Percentiles rank a stretch among this genome's conserved stretches.
Evolutionary conservation across 1,140 invertebrate species (phyloP).

Genomic region (Drosophila auraria): DNA sequence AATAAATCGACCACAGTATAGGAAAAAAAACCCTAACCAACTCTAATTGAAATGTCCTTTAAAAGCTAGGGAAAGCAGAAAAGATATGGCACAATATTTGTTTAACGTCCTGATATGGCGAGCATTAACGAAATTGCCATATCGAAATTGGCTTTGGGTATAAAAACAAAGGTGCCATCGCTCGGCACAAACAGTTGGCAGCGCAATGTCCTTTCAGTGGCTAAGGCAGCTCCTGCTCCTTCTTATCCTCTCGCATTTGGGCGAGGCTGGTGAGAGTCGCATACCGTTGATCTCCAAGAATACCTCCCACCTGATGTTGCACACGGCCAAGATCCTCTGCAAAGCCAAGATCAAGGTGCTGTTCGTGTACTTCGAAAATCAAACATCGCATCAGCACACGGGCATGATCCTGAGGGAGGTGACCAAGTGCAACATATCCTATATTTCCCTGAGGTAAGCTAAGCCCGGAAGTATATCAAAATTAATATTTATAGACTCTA

Average conservation of each 20-base stretch:
- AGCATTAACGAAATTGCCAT: slow-evolving; percentile 58
- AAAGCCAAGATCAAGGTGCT: slow-evolving; percentile 58
- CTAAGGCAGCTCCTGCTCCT: slow-evolving; percentile 15
- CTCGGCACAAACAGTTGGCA: slow-evolving; percentile 19
- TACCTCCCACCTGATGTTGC: slow-evolving; percentile 43
- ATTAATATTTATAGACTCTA: no score
- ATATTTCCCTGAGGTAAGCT: slow-evolving; percentile 64
- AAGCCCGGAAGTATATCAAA: no score
- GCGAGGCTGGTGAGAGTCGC: neutral
- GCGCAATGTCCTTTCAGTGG: slow-evolving; percentile 34
- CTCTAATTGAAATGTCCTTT: neutral
- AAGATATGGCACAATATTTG: slow-evolving; percentile 53
- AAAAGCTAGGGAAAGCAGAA: neutral
- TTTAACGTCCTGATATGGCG: slow-evolving; percentile 37
- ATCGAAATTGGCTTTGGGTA: slow-evolving; percentile 47
- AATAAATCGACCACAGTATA: slow-evolving; percentile 1
- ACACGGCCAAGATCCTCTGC: slow-evolving; percentile 57
- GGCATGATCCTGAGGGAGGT: slow-evolving; percentile 66
- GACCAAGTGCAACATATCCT: slow-evolving; percentile 75
- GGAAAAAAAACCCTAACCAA: neutral
- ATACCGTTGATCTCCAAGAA: slow-evolving; percentile 18
- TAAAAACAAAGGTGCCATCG: slow-evolving; percentile 51
- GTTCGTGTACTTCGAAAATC: slow-evolving; percentile 76
- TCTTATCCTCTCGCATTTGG: neutral
- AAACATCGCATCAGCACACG: slow-evolving; percentile 61